These are phyloP conservation scores for Spilogale gracilis DNA, from an alignment of 2,113 vertebrate genomes.

Conservation along the genomic window DNA sequence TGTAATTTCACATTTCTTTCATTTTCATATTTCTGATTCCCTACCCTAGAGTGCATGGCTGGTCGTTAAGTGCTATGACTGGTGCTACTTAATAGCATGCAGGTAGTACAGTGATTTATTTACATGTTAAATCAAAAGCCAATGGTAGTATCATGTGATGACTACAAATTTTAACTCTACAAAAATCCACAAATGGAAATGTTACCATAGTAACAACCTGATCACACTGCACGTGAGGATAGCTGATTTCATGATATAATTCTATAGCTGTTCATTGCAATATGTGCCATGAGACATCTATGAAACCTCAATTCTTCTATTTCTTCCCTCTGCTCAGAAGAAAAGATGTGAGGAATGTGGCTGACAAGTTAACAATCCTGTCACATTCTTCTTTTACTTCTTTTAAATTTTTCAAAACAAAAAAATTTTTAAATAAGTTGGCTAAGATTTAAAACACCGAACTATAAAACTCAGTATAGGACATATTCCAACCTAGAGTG, in stretches of 20 bases:
- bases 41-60: conserved; percentile 62
- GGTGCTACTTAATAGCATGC: conserved; percentile 82
- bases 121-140: conserved; percentile 76
- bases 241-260: conserved; percentile 72
- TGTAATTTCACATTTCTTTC: conserved; percentile 75
- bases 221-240: conserved; percentile 73
- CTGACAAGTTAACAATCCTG: conserved; percentile 36
- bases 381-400: conserved; percentile 38
- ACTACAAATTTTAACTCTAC: conserved; percentile 77
- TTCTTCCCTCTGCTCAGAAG: conserved; percentile 28
- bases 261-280: conserved; percentile 72
- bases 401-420: conserved; percentile 63
- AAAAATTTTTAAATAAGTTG: conserved; percentile 1
- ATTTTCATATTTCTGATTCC: conserved; percentile 76
- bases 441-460: conserved; percentile 55
- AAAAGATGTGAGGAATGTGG: not conserved
- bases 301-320: conserved; percentile 46
- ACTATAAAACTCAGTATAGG: conserved; percentile 9
- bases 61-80: conserved; percentile 76
- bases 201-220: conserved; percentile 84
- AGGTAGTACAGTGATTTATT: conserved; percentile 84
- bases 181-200: conserved; percentile 80
- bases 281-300: conserved; percentile 55
- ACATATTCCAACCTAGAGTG: conserved; percentile 23
- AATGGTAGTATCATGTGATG: conserved; percentile 71